Evolutionary conservation across 2,113 vertebrate genomes (phyloP), one percentile per base, ranked within the genome.

Genomic region (Tauraco erythrolophus): DNA sequence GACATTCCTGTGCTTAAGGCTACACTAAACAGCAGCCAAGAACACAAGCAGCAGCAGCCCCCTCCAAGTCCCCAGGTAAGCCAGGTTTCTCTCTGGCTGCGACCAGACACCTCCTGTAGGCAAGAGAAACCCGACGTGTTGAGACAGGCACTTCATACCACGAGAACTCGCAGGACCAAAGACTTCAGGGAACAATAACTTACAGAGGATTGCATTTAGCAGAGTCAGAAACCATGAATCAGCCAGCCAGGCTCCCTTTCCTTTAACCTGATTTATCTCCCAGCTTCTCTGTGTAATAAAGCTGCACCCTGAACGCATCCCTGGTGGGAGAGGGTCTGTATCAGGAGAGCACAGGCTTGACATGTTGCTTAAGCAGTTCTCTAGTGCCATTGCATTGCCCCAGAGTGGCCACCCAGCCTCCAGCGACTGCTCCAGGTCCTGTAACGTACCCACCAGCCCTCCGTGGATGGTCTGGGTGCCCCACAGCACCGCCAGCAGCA

Each of bases 191-290:
- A 96, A 93, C 79, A 94, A 75, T 79, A 78, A 70, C 70, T 54
- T 95, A 87, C 66, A 89, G 77, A 53, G 66, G 22, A 88, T 45
- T 75, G 70, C 58, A 12, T 58, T 92, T 64, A 89, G 57, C 78
- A 92, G 84, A 93, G 93, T 95, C 91, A 93, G 89, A 91, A 91
- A 76, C 81, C 28, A n/a, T 96, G 93, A 96, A 88, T 93, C 85
- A 83, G 84, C 54, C 75, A 69, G 31, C 14, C 46, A 51, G 53
- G 18, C 35, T 90, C 71, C 58, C 50, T 37, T 76, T 92, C 82
- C 91, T 86, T 76, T 85, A 83, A 69, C 62, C 35, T 23, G 35
- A 37, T 83, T 83, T 61, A 17, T 83, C 28, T 54, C 79, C 56
- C 58, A 45, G 50, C 31, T 88, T 88, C 53, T 77, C 50, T 28